Conservation (phyloP, 1,140 invertebrate species). For the Drosophila subobscura region DNA sequence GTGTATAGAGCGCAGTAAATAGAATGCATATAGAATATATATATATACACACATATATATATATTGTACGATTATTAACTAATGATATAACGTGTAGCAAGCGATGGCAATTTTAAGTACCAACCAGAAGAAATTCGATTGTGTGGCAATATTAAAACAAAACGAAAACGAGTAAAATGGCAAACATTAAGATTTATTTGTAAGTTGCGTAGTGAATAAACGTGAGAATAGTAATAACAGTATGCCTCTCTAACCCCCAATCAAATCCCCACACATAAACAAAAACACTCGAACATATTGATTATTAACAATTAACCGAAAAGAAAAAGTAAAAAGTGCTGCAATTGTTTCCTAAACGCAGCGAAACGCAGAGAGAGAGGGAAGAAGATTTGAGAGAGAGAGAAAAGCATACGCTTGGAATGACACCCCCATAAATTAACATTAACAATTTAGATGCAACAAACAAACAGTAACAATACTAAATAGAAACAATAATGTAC, state of each 20-base stretch:
- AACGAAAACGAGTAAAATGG: slow-evolving; percentile 1
- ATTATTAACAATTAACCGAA: slow-evolving; percentile 22
- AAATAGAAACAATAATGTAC: slow-evolving; percentile 82
- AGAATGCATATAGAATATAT: slow-evolving; percentile 50
- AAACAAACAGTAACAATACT: slow-evolving; percentile 74
- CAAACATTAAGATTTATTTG: slow-evolving; percentile 41
- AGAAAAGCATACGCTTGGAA: slow-evolving; percentile 61
- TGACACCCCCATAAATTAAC: slow-evolving; percentile 49
- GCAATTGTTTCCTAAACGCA: slow-evolving; percentile 64
- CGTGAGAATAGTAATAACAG: slow-evolving; percentile 25
- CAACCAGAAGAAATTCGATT: slow-evolving; percentile 50
- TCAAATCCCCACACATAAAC: slow-evolving; percentile 13
- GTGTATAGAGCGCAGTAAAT: slow-evolving; percentile 72
- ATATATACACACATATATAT: slow-evolving; percentile 36
- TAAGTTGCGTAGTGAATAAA: slow-evolving; percentile 65
- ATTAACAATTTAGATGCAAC: slow-evolving; percentile 45
- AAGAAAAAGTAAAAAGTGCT: slow-evolving; percentile 41
- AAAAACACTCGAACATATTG: slow-evolving; percentile 15
- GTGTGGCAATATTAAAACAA: slow-evolving; percentile 70
- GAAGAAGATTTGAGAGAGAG: slow-evolving; percentile 11
- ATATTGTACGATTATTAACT: slow-evolving; percentile 75
- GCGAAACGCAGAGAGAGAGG: not conserved
- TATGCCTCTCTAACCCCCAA: slow-evolving; percentile 5
- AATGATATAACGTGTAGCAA: slow-evolving; percentile 65
- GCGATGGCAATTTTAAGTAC: slow-evolving; percentile 68